Evolutionary conservation across 2,113 vertebrate species (phyloP).

Genomic region (Bothrops jararaca): DNA sequence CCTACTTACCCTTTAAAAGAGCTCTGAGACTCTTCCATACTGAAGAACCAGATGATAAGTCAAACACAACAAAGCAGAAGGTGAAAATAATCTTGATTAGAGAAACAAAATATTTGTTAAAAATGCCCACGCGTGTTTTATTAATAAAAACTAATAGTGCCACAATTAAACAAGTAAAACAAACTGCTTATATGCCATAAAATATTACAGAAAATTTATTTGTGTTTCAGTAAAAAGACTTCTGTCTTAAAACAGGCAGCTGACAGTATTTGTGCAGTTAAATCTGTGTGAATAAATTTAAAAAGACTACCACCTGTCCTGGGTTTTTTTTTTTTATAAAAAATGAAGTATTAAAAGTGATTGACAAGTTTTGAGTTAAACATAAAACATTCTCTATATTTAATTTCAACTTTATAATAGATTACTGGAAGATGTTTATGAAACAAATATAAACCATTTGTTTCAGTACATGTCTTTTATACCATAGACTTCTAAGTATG

Average conservation of each 20-base stretch:
- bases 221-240: constrained; percentile 82
- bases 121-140: constrained; percentile 83
- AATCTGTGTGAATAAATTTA: constrained; percentile 74
- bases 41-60: not conserved
- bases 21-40: constrained; percentile 4
- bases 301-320: constrained; percentile 75
- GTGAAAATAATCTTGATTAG: constrained; percentile 57
- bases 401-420: constrained; percentile 99
- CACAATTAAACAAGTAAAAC: constrained; percentile 82
- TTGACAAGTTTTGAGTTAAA: constrained; percentile 83
- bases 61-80: constrained; percentile 27
- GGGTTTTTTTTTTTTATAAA: constrained; percentile 76
- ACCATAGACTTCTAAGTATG: constrained; percentile 90
- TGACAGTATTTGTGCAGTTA: constrained; percentile 77
- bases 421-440: constrained; percentile 92
- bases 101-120: constrained; percentile 74
- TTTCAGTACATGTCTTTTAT: constrained; percentile 91
- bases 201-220: constrained; percentile 85
- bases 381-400: constrained; percentile 99
- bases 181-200: constrained; percentile 83
- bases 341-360: constrained; percentile 82
- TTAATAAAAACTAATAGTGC: constrained; percentile 86
- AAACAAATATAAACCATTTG: constrained; percentile 80
- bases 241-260: constrained; percentile 76
- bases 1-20: constrained; percentile 4